Evolutionary conservation across 2,888 invertebrate species (phyloP).

Genomic region (Corbicula japonica): DNA sequence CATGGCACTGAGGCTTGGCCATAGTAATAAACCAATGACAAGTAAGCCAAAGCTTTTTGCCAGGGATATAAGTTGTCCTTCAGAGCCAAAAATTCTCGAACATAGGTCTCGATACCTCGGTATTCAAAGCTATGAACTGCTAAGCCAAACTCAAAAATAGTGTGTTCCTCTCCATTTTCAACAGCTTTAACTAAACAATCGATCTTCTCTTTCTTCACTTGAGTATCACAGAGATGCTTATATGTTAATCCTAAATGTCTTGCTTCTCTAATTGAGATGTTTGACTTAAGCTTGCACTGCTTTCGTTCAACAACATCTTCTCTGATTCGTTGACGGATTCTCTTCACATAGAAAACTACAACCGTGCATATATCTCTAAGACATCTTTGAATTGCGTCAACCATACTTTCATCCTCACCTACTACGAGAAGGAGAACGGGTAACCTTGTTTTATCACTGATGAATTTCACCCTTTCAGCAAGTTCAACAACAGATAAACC

Average conservation of each 20-base stretch:
- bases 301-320: background rate
- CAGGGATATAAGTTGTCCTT: slow-evolving; percentile 17
- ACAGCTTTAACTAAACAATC: slow-evolving; percentile 24
- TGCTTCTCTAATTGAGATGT: slow-evolving; percentile 47
- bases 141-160: slow-evolving; percentile 67
- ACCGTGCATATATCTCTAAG: slow-evolving; percentile 25
- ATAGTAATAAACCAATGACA: slow-evolving; percentile 60
- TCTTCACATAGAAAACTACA: slow-evolving; percentile 61
- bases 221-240: background rate
- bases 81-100: slow-evolving; percentile 45
- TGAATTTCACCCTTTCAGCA: slow-evolving; percentile 49
- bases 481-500: slow-evolving; percentile 50
- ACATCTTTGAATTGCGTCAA: slow-evolving; percentile 45
- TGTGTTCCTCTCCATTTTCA: slow-evolving; percentile 11
- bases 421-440: slow-evolving; percentile 68
- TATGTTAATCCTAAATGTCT: slow-evolving; percentile 17
- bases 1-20: slow-evolving; percentile 61
- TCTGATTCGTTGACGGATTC: slow-evolving; percentile 43
- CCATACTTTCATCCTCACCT: slow-evolving; percentile 69
- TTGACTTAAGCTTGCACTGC: slow-evolving; percentile 19
- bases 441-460: slow-evolving; percentile 62
- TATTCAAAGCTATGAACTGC: slow-evolving; percentile 60
- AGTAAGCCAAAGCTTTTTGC: slow-evolving; percentile 45
- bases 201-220: background rate
- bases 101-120: slow-evolving; percentile 58